Evolutionary conservation across 2,888 invertebrate genomes (phyloP), one percentile per base, ranked within the genome.

Genomic region (Eupsilia transversa): DNA sequence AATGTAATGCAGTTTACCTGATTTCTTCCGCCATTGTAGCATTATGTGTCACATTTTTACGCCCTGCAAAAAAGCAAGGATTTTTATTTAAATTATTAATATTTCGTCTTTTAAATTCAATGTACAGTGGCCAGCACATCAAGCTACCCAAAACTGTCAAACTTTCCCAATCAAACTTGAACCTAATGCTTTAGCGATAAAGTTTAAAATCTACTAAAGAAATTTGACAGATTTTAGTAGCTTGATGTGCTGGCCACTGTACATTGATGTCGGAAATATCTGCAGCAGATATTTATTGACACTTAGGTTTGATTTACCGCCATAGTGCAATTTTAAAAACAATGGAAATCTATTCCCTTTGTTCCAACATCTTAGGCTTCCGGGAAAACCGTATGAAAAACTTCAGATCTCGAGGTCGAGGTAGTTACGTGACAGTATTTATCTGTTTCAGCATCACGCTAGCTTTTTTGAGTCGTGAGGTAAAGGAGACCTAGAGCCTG

Each of bases 321-420:
- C 20, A 23, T 20, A 27, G 9, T 59, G 2, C 7, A 17, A 27
- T 33, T 73, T 59, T 0, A 35, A 80, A 77, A 80, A 77, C 80
- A 77, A 77, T 77, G 14, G 80, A 60, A 46, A 79, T 54, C 56
- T 33, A 60, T 73, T 80, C 27, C 74, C 59, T 77, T 77, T 54
- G 74, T 77, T 41, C 10, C n/a, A 46, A 63, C 38, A 46, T 33
- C 33, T 38, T 23, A 38, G 57, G 23, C 63, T 80, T 73, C 74
- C 52, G 46, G 64, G 33, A 74, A 80, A 63, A 64, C 23, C 0
- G 2, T 14, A 54, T 60, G 72, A 79, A 80, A 80, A 74, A 60
- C 64, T 60, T 64, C 23, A 60, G 52, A 64, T 59, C 38, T 59
- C 33, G 59, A 65, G 64, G 64, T 65, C 49, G n/a, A 71, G 54